phyloP scores from a whole-genome alignment of 2,113 vertebrate species.

The Dicentrarchus labrax region DNA sequence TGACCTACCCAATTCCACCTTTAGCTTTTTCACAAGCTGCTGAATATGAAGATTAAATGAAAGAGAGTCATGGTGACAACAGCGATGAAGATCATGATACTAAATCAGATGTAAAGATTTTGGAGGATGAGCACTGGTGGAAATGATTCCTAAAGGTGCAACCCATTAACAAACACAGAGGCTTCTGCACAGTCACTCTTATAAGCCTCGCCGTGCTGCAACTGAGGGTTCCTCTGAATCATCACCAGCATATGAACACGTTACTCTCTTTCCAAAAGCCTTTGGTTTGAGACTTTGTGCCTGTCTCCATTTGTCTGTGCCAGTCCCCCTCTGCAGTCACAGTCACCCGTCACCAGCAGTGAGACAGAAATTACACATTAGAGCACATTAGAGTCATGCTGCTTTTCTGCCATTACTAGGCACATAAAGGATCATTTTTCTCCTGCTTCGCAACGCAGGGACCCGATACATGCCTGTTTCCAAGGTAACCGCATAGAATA shows the following conservation, averaged over 20 bases:
- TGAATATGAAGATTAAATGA: background rate
- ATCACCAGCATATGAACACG: slow-evolving; percentile 1
- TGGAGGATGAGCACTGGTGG: background rate
- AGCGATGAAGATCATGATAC: background rate
- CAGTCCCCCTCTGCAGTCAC: slow-evolving; percentile 44
- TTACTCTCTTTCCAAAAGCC: background rate
- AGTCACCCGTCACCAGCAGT: slow-evolving; percentile 22
- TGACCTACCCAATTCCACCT: background rate
- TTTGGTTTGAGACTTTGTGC: slow-evolving; percentile 10
- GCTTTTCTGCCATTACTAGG: slow-evolving; percentile 66
- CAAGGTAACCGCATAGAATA: slow-evolving; percentile 78
- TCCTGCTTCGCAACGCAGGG: slow-evolving; percentile 53
- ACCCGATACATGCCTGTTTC: slow-evolving; percentile 77
- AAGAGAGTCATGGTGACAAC: background rate
- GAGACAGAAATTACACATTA: slow-evolving; percentile 59
- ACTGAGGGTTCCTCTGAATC: slow-evolving; percentile 32
- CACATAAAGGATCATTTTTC: slow-evolving; percentile 67
- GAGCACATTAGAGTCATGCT: slow-evolving; percentile 66
- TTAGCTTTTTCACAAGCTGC: background rate
- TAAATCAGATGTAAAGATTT: background rate
- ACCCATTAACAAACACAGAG: background rate
- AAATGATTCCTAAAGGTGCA: background rate
- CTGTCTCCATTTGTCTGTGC: slow-evolving; percentile 16
- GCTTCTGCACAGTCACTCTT: slow-evolving; percentile 37
- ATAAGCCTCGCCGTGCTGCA: background rate